A percentile compares a stretch with the other conserved stretches of the same genome.
Conservation (phyloP, 2,888 invertebrate genomes). For the Buathra laborator region DNA sequence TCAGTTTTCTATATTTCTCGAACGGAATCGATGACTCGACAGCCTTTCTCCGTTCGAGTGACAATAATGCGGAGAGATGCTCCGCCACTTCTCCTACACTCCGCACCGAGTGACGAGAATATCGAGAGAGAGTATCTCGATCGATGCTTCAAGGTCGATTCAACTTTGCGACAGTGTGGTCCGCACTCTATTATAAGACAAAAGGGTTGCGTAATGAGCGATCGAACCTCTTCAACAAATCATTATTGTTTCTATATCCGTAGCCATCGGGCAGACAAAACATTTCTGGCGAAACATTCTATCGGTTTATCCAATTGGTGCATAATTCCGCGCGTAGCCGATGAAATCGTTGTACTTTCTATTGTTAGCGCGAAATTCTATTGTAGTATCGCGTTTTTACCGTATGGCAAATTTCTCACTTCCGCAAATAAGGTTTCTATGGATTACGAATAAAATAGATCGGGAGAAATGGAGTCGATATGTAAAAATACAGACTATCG, state of each 20-base stretch:
- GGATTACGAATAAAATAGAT: background rate
- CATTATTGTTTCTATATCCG: background rate
- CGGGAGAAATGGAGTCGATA: background rate
- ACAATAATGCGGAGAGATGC: background rate
- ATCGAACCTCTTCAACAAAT: background rate
- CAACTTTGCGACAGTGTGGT: background rate
- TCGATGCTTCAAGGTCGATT: background rate
- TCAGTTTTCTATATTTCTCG: background rate
- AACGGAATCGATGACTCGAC: background rate
- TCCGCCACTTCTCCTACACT: background rate
- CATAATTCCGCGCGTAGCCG: conserved; percentile 81
- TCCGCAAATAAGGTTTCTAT: conserved; percentile 37
- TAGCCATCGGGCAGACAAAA: background rate
- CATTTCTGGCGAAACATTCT: conserved; percentile 49
- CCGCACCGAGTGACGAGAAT: background rate
- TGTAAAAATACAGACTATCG: background rate
- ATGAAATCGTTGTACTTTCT: conserved; percentile 71
- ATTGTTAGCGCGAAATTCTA: conserved; percentile 34
- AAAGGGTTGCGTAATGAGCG: background rate
- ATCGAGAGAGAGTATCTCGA: background rate
- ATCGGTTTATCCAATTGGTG: conserved; percentile 77
- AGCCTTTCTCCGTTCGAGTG: background rate
- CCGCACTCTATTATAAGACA: background rate
- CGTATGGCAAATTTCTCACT: conserved; percentile 52
- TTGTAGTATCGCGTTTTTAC: background rate